Conservation (phyloP, 2,113 vertebrate genomes). For the Scophthalmus maximus region DNA sequence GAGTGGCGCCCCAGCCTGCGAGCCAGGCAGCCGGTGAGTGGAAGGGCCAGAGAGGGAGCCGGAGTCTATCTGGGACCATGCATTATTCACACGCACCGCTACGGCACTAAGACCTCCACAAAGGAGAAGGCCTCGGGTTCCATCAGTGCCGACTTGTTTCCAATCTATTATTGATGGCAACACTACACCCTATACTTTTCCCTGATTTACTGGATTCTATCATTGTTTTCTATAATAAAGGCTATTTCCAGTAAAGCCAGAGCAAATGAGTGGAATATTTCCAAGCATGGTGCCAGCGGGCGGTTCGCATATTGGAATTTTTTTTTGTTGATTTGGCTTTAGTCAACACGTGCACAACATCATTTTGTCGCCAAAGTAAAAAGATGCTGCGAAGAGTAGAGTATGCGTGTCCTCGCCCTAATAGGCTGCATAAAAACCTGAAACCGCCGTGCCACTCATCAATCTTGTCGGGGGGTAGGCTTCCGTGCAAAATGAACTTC, state of each 20-base stretch:
- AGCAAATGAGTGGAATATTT: constrained; percentile 72
- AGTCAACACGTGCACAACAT: constrained; percentile 41
- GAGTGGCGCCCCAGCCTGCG: constrained; percentile 69
- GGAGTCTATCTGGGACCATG: constrained; percentile 76
- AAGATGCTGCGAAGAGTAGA: too few relatives aligned
- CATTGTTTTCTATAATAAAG: constrained; percentile 80
- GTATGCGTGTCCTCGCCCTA: not conserved
- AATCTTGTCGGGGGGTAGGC: constrained; percentile 63
- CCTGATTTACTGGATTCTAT: constrained; percentile 82
- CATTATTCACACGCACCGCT: constrained; percentile 82
- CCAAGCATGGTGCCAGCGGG: constrained; percentile 59
- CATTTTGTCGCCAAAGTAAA: too few relatives aligned
- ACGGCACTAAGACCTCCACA: constrained; percentile 80
- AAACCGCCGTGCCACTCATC: constrained; percentile 63
- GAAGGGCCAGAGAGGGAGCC: constrained; percentile 67
- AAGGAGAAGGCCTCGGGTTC: constrained; percentile 78
- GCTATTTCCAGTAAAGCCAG: constrained; percentile 76
- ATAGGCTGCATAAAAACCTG: constrained; percentile 40
- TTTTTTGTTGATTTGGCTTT: constrained; percentile 40
- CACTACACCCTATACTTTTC: constrained; percentile 80
- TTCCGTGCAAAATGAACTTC: constrained; percentile 69
- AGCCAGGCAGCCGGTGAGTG: constrained; percentile 63
- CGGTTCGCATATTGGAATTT: constrained; percentile 18
- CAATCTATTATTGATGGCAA: constrained; percentile 83
- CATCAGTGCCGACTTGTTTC: constrained; percentile 80